Base-by-base conservation (phyloP, 2,888 invertebrate species). In the Cataglyphis rosenhaueri region DNA sequence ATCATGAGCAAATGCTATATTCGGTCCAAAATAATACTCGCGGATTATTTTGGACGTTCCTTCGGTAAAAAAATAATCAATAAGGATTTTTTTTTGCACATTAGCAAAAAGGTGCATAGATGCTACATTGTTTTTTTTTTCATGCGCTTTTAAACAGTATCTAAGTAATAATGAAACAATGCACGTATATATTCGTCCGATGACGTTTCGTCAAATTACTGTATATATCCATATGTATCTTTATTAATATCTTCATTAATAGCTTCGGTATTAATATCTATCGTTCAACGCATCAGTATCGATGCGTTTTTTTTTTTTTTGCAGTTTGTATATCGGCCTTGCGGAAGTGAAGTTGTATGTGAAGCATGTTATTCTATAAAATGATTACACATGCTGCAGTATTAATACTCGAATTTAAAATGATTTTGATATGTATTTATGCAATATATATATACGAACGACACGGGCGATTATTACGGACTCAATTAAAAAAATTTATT, bases 41-140 rank as follows among this genome's bases (percentile, higher is more conserved):
- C 18, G 3, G 44, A 2, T 57, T 59, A 70, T 9, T 59, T 70
- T 32, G 44, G 21, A 61, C n/a, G 25, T 5, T 59, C 25, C 44
- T 15, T 12, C 32, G 25, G 61, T 25, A 71, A 59, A 35, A 70
- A 70, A 70, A 61, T 79, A 25, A 70, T 21, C 29, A 21, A 59
- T 10, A 18, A 32, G 5, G 32, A 68, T 55, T 57, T 44, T 59
- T 68, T 68, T 0, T 44, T 18, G 29, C 25, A 29, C n/a, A 29
- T 15, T 5, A 12, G 21, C 25, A 29, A 18, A 61, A 29, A 18
- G 6, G 32, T 18, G 18, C 18, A 6, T 35, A 35, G 6, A 35
- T 35, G 6, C 0, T 6, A 6, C 32, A 6, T 35, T 52, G 48
- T n/a, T n/a, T 15, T 44, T 4, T 44, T 4, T 44, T 3, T 15